Evolutionary conservation across 2,113 vertebrate genomes (phyloP).

Genomic region (Oncorhynchus kisutch): DNA sequence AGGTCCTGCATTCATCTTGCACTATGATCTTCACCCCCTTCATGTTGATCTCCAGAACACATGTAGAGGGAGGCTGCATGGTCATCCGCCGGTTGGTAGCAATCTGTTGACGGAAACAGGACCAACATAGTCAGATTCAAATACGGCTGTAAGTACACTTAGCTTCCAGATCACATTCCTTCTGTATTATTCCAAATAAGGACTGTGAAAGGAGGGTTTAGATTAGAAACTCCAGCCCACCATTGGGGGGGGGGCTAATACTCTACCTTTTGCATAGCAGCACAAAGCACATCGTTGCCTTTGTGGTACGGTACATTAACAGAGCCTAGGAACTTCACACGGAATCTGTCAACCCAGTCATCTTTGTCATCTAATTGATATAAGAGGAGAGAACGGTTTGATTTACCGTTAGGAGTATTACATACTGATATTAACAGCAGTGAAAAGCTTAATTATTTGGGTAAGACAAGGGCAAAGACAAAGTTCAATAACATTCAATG

Average conservation of each 20-base stretch:
- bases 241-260: neutral
- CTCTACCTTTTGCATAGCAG: conserved; percentile 94
- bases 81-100: conserved; percentile 82
- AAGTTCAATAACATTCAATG: neutral
- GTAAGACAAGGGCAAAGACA: neutral
- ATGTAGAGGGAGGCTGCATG: conserved; percentile 81
- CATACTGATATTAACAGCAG: no score
- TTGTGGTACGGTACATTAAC: conserved; percentile 93
- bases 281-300: conserved; percentile 89
- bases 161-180: neutral
- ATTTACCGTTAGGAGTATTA: no score
- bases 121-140: neutral
- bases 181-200: neutral
- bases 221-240: neutral
- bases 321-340: conserved; percentile 90
- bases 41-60: conserved; percentile 88
- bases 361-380: neutral
- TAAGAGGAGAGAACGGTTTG: no score
- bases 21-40: conserved; percentile 85
- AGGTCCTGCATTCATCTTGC: conserved; percentile 71
- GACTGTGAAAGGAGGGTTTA: neutral
- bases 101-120: conserved; percentile 73
- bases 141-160: neutral
- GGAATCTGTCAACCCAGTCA: conserved; percentile 83
- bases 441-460: no score